Evolutionary conservation across 2,797 vertebrate genomes (phyloP), one percentile per base, ranked within the genome.

Genomic region (Cephalopachus bancanus): DNA sequence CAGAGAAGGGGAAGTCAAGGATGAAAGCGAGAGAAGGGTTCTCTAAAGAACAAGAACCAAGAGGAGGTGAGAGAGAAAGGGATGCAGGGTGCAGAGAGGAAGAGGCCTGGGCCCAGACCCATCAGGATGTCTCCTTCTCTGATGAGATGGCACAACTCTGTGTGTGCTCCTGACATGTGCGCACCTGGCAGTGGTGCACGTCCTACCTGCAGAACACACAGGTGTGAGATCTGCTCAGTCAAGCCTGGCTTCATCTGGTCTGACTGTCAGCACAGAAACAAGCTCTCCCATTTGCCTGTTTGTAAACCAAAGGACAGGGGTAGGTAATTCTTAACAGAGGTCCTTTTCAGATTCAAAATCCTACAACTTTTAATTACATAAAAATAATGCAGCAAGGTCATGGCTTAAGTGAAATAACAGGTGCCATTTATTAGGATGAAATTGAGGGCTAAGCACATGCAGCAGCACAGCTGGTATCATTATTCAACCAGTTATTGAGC

Each of bases 371-470:
- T 59, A 81, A 64, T 92, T 84, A 78, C 71, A 94, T 78, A 83
- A 89, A 96, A 95, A 90, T 44, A 79, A 67, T 62, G 60, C 89
- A 93, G 79, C 44, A 84, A 95, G 91, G 85, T 79, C 84, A 89
- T 28, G 19, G 16, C 37, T 79, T 64, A 59, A 24, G 72, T 88
- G 81, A 89, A 94, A 79, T 59, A 78, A 71, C 74, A 17, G 57
- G 72, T 55, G 37, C 80, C 83, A 89, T 94, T 95, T 95, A 85
- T 89, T 91, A 83, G 1, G 7, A 69, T 0, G 16, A 90, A 96
- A 97, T 79, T 93, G 91, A 94, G 92, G 51, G 85, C 44, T 28
- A 7, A 37, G 69, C 33, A 37, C 26, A 28, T 1, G 55, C 67
- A 19, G 80, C 0, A 0, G 65, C 79, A 28, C 24, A 19, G 85